phyloP scores from a whole-genome alignment of 2,888 invertebrate species.

The Dryomyza anilis region DNA sequence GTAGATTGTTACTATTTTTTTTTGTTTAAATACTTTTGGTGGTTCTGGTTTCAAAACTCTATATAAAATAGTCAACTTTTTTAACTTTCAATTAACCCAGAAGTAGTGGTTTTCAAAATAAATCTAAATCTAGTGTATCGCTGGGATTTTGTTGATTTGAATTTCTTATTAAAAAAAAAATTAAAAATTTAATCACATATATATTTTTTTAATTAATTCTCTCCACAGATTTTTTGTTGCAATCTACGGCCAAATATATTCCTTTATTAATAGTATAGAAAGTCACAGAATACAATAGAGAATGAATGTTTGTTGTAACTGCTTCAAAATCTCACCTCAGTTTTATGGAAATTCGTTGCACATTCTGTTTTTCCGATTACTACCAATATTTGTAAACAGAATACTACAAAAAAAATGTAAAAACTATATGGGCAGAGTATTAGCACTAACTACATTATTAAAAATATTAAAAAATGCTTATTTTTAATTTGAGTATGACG shows the following conservation, averaged over 20 bases:
- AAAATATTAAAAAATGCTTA: neutral
- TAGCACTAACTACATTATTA: neutral
- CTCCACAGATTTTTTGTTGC: slow-evolving; percentile 60
- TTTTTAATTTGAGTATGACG: no score
- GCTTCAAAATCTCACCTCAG: neutral
- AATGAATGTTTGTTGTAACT: neutral
- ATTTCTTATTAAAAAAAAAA: no score
- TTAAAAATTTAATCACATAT: slow-evolving; percentile 32
- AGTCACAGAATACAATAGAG: neutral
- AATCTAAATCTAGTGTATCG: no score
- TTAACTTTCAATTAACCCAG: neutral
- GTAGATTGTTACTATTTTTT: slow-evolving; percentile 46
- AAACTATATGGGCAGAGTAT: no score
- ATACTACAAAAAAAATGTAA: neutral
- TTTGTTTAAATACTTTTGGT: slow-evolving; percentile 28
- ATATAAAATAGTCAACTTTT: slow-evolving; percentile 1
- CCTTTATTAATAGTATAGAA: slow-evolving; percentile 49
- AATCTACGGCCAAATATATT: slow-evolving; percentile 60
- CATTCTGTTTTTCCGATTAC: neutral
- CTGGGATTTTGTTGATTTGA: no score
- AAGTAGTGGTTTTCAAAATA: no score
- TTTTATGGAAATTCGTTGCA: slow-evolving; percentile 6
- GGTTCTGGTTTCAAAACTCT: slow-evolving; percentile 24
- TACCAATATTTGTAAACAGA: slow-evolving; percentile 10
- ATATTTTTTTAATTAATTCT: slow-evolving; percentile 57